These are phyloP conservation scores for Zaprionus davidi DNA, from an alignment of 1,140 invertebrate species.

Conservation along the genomic window DNA sequence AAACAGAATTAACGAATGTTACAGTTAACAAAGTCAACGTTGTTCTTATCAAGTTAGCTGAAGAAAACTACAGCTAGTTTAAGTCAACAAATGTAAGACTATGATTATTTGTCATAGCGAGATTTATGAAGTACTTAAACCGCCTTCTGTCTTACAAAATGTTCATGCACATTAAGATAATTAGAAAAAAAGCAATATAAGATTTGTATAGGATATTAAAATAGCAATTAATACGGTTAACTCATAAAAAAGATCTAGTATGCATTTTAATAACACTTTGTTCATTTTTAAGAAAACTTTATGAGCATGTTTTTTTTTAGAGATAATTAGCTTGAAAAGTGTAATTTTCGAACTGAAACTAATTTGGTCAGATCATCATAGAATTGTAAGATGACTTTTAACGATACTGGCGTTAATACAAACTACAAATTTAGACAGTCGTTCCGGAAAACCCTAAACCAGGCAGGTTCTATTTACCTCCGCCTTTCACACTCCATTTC, in stretches of 20 bases:
- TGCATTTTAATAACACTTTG: background rate
- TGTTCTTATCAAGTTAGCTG: no score
- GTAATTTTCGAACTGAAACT: background rate
- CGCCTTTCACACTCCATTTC: slow-evolving; percentile 4
- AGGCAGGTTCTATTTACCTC: background rate
- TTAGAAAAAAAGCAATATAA: background rate
- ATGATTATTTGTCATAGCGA: background rate
- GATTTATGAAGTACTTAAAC: background rate
- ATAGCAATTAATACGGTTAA: background rate
- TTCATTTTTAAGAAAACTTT: background rate
- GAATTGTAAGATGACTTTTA: background rate
- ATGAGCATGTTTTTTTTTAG: background rate
- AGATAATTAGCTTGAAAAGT: background rate
- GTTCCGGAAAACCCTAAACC: background rate
- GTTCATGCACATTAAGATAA: background rate
- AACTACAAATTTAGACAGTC: background rate
- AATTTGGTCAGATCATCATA: background rate
- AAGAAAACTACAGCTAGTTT: no score
- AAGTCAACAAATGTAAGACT: background rate
- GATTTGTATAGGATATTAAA: background rate
- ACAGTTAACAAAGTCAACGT: background rate
- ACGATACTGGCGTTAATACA: background rate
- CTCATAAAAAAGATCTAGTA: background rate
- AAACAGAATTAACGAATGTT: background rate
- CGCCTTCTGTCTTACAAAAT: background rate